Evolutionary conservation across 1,140 invertebrate genomes (phyloP).

Genomic region (Pogonus chalceus): DNA sequence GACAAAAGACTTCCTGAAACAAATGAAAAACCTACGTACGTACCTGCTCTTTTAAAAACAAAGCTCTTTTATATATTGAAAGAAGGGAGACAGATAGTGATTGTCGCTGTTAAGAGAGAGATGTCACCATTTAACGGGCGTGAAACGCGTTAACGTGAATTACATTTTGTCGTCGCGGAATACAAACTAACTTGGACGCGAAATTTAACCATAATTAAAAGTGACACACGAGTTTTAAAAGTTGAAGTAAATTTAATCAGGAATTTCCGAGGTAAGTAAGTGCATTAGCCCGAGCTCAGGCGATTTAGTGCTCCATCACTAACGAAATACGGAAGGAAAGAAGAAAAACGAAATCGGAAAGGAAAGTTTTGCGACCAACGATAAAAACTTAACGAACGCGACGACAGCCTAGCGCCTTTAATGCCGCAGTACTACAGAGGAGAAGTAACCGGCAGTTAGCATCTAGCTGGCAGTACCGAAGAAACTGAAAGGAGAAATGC

Average conservation of each 20-base stretch:
- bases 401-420: too few species aligned
- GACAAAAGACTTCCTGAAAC: neutral
- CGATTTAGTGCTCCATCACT: constrained; percentile 4
- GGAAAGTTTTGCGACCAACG: constrained; percentile 2
- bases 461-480: too few species aligned
- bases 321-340: constrained; percentile 7
- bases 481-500: too few species aligned
- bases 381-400: neutral
- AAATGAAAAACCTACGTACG: neutral
- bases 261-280: constrained; percentile 4
- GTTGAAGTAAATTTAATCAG: constrained; percentile 5
- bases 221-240: constrained; percentile 7
- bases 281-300: neutral
- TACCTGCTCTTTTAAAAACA: constrained; percentile 5
- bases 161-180: constrained; percentile 1
- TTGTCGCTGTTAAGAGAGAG: too few species aligned
- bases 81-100: neutral
- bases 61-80: constrained; percentile 6
- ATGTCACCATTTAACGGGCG: neutral
- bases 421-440: too few species aligned
- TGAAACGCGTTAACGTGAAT: neutral
- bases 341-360: constrained; percentile 5
- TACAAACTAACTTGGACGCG: constrained; percentile 2
- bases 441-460: too few species aligned
- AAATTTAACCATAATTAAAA: constrained; percentile 7